Conservation (phyloP, 2,888 invertebrate genomes). For the Erebia epiphron region DNA sequence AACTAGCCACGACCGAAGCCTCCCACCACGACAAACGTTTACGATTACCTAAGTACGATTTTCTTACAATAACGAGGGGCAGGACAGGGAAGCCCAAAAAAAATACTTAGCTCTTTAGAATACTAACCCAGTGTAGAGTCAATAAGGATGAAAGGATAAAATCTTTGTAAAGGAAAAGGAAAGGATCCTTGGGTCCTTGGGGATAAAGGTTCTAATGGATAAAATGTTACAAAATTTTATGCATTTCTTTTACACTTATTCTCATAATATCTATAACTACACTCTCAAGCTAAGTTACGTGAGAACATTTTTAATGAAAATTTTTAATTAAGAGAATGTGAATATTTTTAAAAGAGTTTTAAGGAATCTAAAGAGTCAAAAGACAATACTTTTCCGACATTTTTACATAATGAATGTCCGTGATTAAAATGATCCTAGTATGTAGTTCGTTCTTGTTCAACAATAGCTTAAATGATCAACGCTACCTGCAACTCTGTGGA, state of each 20-base stretch:
- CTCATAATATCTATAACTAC: neutral
- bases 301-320: constrained; percentile 2
- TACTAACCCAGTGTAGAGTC: no score
- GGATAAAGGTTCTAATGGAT: no score
- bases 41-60: no score
- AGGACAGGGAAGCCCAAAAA: no score
- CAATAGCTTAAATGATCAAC: neutral
- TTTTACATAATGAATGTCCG: constrained; percentile 24
- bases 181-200: no score
- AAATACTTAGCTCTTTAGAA: no score
- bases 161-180: no score
- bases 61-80: no score
- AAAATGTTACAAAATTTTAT: no score
- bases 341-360: constrained; percentile 5
- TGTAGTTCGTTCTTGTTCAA: constrained; percentile 22
- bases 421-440: constrained; percentile 23
- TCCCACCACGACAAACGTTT: no score
- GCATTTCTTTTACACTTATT: neutral
- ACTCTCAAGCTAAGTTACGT: neutral
- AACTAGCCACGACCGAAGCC: no score
- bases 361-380: neutral
- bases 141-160: no score
- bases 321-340: neutral
- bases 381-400: constrained; percentile 19
- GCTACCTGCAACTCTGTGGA: neutral